Evolutionary conservation across 2,888 invertebrate species (phyloP).

Genomic region (Drosophila nigricruria): DNA sequence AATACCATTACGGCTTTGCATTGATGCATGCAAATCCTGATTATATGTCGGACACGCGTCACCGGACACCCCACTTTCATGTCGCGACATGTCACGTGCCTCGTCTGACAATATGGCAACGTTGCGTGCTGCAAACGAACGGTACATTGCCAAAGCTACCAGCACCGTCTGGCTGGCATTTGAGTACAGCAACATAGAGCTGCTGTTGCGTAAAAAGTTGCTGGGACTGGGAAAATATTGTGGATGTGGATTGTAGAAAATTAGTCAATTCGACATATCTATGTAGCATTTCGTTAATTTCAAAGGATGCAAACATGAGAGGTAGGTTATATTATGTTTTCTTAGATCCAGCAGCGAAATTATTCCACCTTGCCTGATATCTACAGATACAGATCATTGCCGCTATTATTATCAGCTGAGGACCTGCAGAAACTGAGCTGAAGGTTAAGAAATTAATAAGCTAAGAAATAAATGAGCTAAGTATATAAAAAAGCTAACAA

Average conservation of each 20-base stretch:
- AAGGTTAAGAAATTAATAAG: neutral
- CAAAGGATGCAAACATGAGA: neutral
- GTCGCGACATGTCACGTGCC: conserved; percentile 60
- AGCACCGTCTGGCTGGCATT: conserved; percentile 9
- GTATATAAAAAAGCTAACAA: neutral
- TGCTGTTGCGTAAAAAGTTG: conserved; percentile 13
- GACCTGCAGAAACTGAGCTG: too few relatives aligned
- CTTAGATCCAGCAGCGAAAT: too few relatives aligned
- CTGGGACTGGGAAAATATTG: neutral
- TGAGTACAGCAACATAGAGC: neutral
- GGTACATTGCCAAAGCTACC: conserved; percentile 64
- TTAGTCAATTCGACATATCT: neutral
- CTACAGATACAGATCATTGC: too few relatives aligned
- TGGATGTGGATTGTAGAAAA: neutral
- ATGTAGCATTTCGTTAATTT: neutral
- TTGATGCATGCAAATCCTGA: conserved; percentile 81
- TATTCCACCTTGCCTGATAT: too few relatives aligned
- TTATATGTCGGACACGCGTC: conserved; percentile 77
- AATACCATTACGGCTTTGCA: conserved; percentile 60
- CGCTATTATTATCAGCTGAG: too few relatives aligned
- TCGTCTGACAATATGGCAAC: conserved; percentile 70
- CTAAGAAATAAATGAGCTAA: neutral
- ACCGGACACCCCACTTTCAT: conserved; percentile 45
- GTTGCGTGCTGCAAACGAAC: conserved; percentile 41
- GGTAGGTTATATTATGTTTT: too few relatives aligned